phyloP scores from a whole-genome alignment of 2,888 invertebrate species.

The Parelbella ahira region DNA sequence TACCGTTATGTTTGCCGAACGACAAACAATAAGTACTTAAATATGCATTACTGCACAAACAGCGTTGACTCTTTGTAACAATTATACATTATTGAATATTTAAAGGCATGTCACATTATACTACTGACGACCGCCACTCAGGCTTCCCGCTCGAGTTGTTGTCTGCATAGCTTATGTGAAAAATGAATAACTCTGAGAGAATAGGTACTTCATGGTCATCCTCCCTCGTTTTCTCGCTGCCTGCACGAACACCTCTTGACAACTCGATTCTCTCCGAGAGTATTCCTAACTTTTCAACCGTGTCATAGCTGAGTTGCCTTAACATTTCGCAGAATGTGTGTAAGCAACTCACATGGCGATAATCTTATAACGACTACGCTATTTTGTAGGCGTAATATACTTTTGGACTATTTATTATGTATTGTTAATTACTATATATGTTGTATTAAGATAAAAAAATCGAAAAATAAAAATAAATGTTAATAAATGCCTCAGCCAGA shows the following conservation, averaged over 20 bases:
- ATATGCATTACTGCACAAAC: slow-evolving; percentile 57
- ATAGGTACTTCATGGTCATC: slow-evolving; percentile 22
- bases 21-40: slow-evolving; percentile 48
- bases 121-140: slow-evolving; percentile 15
- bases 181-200: slow-evolving; percentile 41
- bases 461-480: slow-evolving; percentile 80
- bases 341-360: slow-evolving; percentile 75
- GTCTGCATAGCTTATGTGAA: slow-evolving; percentile 43
- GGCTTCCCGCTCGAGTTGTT: slow-evolving; percentile 36
- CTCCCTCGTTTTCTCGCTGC: slow-evolving; percentile 10
- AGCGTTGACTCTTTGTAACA: slow-evolving; percentile 35
- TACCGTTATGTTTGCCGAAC: slow-evolving; percentile 66
- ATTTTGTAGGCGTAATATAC: slow-evolving; percentile 81
- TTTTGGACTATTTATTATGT: slow-evolving; percentile 82
- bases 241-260: slow-evolving; percentile 17
- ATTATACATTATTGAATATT: slow-evolving; percentile 24
- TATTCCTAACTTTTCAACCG: slow-evolving; percentile 60
- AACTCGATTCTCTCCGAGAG: slow-evolving; percentile 51
- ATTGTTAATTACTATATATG: slow-evolving; percentile 82
- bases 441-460: slow-evolving; percentile 78
- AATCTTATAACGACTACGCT: slow-evolving; percentile 80
- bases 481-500: slow-evolving; percentile 82
- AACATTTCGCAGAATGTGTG: slow-evolving; percentile 58
- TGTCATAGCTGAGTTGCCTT: slow-evolving; percentile 69
- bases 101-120: slow-evolving; percentile 17